Evolutionary conservation across 2,113 vertebrate species (phyloP), one percentile per base, ranked within the genome.

Genomic region (Phodopus roborovskii): DNA sequence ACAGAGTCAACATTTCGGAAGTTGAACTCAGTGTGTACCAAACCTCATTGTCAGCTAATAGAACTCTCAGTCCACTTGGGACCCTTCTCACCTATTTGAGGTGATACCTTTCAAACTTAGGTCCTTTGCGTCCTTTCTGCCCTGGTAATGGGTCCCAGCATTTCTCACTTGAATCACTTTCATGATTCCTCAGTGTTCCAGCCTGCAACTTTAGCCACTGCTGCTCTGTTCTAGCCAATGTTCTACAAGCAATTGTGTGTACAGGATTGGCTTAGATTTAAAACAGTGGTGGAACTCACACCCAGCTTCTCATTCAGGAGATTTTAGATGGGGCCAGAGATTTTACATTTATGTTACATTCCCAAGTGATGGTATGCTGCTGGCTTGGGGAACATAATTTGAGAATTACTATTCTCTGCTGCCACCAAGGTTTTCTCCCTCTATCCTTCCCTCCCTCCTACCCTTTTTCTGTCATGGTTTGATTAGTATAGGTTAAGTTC

Each of bases 1-100:
- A 50, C 7, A 45, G 42, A 83, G 77, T 26, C 77, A 85, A 33
- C 53, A 62, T 79, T 81, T 93, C 50, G 62, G 91, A 95, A 93
- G 9, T n/a, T 68, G 9, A 60, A 62, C 5, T 71, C 45, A 68
- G 45, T 68, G n/a, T n/a, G 70, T 7, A 6, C 56, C 66, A n/a
- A 22, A 17, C 19, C 26, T 94, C 26, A 45, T 66, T n/a, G 45
- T 75, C 85, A 42, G 11, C 36, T 60, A 73, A 9, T 42, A 60
- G 42, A 50, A 50, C 30, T 12, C 36, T 53, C 2, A 56, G 22
- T 56, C 45, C 33, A 53, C 85, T 77, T 13, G 33, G 42, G 77
- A 39, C 56, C 60, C 12, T 28, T 81, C 50, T 45, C 48, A 56
- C 50, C 39, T 12, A 2, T 50, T 91, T 62, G 86, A 5, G 42